Base-by-base conservation (phyloP, 2,113 vertebrate species). In the Petroica traversi region DNA sequence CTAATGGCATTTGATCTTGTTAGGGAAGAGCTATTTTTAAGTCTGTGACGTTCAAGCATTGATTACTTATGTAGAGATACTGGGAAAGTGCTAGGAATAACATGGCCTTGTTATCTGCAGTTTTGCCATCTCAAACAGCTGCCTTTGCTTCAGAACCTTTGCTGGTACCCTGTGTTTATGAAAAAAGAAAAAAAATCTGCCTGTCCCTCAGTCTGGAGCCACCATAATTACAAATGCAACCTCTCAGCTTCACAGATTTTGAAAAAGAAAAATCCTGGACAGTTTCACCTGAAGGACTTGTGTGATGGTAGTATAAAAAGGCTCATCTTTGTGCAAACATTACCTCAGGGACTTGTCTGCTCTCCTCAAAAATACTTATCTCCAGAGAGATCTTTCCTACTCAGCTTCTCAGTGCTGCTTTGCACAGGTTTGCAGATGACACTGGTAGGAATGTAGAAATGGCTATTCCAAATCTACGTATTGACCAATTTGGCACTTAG, bases 1-100 rank as follows among this genome's bases (percentile, higher is more conserved):
- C 93, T 96, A 94, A 96, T 83, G 59, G 75, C 51, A 80, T 95
- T 93, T 95, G 92, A 88, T 93, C 92, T 63, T 62, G 63, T 67
- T 85, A 73, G 63, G 63, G 58, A 83, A 72, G 38, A 94, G 85
- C 85, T 95, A 93, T 95, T 97, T 96, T 96, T 90, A 95, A 83
- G 76, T 83, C 92, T 62, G 59, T 96, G 93, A 97, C 31, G 46
- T 94, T 31, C 45, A 54, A 88, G 80, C 78, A 96, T 93, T 94
- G 95, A 95, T 95, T 83, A 73, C 57, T 88, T 85, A 63, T 58
- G 61, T 73, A 69, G 19, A 88, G 62, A 85, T 31, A 46, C 16
- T 73, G 58, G 69, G 49, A 82, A 91, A 92, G 43, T 33, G 40
- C 81, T 77, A 33, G 66, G 51, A 34, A 51, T 63, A 33, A 76